Percentiles rank a stretch among this genome's conserved stretches.
These are phyloP conservation scores for Psylliodes chrysocephalus DNA, from an alignment of 2,888 invertebrate genomes.

Conservation along the genomic window DNA sequence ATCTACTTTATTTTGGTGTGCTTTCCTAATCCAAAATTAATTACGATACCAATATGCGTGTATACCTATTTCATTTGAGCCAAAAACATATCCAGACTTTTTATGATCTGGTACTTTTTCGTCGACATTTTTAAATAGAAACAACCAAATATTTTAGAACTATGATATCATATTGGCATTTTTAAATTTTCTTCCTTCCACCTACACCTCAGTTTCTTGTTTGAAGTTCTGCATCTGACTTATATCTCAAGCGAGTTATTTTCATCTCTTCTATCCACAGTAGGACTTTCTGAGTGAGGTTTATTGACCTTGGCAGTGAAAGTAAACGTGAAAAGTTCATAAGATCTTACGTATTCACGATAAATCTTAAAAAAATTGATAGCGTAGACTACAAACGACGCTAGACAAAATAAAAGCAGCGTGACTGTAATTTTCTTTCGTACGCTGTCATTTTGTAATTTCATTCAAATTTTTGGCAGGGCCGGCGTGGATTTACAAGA, in stretches of 20 bases:
- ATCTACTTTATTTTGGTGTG: too few species aligned
- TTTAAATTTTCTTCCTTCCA: background rate
- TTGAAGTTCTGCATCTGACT: constrained; percentile 30
- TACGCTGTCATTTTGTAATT: background rate
- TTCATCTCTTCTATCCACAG: constrained; percentile 29
- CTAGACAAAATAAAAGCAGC: background rate
- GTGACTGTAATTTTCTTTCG: background rate
- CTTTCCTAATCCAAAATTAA: too few species aligned
- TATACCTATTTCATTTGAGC: too few species aligned
- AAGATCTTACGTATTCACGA: constrained; percentile 1
- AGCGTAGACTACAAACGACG: background rate
- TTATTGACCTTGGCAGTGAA: constrained; percentile 42
- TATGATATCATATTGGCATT: too few species aligned
- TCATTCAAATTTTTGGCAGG: background rate
- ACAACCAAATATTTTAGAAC: too few species aligned
- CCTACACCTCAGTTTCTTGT: constrained; percentile 3
- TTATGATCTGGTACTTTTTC: too few species aligned
- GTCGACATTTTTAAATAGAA: too few species aligned
- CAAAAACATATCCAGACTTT: too few species aligned
- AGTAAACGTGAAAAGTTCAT: constrained; percentile 25
- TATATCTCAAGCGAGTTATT: constrained; percentile 24
- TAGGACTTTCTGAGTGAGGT: constrained; percentile 23
- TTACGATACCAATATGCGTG: too few species aligned
- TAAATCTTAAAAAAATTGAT: background rate
- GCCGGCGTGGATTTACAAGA: too few species aligned